phyloP scores from a whole-genome alignment of 1,140 invertebrate species.

The Solenopsis fugax region DNA sequence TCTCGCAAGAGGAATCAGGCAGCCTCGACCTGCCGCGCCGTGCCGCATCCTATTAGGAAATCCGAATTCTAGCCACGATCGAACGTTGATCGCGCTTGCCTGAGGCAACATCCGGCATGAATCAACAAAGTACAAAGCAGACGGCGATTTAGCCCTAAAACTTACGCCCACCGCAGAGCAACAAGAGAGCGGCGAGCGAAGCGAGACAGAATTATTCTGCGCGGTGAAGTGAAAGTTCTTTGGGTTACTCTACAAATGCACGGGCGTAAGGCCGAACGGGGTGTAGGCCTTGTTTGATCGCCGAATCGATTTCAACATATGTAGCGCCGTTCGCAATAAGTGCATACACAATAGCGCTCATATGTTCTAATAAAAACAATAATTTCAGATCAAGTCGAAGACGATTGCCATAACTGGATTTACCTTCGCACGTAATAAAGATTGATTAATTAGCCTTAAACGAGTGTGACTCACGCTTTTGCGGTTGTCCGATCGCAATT shows the following conservation, averaged over 20 bases:
- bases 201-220: constrained; percentile 76
- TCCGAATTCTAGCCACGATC: constrained; percentile 75
- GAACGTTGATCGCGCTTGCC: constrained; percentile 62
- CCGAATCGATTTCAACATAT: constrained; percentile 35
- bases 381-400: background rate
- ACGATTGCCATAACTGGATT: background rate
- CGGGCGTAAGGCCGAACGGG: constrained; percentile 58
- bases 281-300: constrained; percentile 22
- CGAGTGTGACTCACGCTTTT: constrained; percentile 6
- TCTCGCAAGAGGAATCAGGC: constrained; percentile 1
- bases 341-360: background rate
- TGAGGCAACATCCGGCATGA: constrained; percentile 82
- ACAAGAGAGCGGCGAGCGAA: constrained; percentile 76
- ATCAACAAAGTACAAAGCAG: constrained; percentile 77
- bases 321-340: background rate
- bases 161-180: constrained; percentile 74
- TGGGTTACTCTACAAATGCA: constrained; percentile 56
- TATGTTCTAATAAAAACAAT: background rate
- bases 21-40: background rate
- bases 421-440: background rate
- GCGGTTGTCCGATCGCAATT: background rate
- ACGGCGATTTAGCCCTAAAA: constrained; percentile 74
- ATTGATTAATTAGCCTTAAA: constrained; percentile 12
- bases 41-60: constrained; percentile 64
- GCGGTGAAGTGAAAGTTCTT: constrained; percentile 78